phyloP scores from a whole-genome alignment of 1,140 invertebrate genomes.

The Batillaria attramentaria region DNA sequence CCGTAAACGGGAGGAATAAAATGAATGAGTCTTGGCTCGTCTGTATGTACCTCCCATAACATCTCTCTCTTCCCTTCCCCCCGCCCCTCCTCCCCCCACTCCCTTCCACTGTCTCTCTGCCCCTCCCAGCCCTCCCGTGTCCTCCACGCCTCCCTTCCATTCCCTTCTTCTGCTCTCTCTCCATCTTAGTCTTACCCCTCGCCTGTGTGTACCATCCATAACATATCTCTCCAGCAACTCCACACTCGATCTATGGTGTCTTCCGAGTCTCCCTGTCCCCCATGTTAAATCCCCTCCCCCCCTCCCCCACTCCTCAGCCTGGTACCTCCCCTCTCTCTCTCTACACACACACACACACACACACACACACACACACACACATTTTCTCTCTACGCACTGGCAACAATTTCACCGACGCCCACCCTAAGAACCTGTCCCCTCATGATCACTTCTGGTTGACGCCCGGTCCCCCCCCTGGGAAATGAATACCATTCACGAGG shows the following conservation, averaged over 20 bases:
- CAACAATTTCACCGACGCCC: not conserved
- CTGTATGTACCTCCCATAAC: not conserved
- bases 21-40: not conserved
- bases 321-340: not conserved
- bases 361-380: conserved; percentile 24
- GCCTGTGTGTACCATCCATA: not conserved
- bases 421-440: not conserved
- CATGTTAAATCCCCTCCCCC: not conserved
- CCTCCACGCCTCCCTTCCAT: not conserved
- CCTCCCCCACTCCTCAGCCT: not conserved
- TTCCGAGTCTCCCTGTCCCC: not conserved
- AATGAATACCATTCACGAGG: no score
- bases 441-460: not conserved
- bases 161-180: not conserved
- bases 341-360: not conserved
- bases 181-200: not conserved
- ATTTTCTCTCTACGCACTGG: not conserved
- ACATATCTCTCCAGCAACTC: not conserved
- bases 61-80: not conserved
- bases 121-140: not conserved
- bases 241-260: not conserved
- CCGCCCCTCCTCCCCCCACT: not conserved
- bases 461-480: no score
- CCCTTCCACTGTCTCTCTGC: not conserved
- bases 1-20: not conserved